Evolutionary conservation across 2,113 vertebrate genomes (phyloP), one percentile per base, ranked within the genome.

Genomic region (Diadophis punctatus): DNA sequence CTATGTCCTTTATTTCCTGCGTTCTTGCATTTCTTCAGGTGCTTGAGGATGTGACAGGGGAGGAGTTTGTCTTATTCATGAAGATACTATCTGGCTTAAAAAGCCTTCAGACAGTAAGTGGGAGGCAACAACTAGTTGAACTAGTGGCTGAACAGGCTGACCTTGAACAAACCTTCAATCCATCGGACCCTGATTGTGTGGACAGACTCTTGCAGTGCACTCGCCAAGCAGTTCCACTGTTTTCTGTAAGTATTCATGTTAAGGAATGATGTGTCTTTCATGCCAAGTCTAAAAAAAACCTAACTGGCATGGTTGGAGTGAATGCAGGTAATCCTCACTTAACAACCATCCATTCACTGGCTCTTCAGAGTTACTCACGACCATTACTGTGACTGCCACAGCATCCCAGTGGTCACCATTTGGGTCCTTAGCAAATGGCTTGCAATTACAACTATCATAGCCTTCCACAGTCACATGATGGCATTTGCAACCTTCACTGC

Each of bases 11-110:
- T 90, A 0, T 34, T 11, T 86, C 95, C 27, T 49, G 46, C 43
- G 56, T 49, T 22, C 20, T 27, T 93, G 4, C 88, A 93, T 92
- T 95, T 89, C 93, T 90, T 91, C 90, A 99, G 99, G 99, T 99
- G n/a, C 95, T 99, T 95, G 99, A 99, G 97, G 99, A 99, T 53
- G 99, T 99, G 94, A 99, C 99, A 0, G 99, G 99, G 20, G 99
- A 99, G 94, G 99, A 99, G 96, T 99, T 99, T 97, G 99, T 99
- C 68, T 97, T 99, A n/a, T 98, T 99, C 96, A 99, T 99, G 99
- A 99, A 99, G 55, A 97, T 99, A 68, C 86, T 99, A 39, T 99
- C 98, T 1, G 97, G 97, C 18, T 97, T 99, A 92, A 98, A 98
- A 95, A 98, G 97, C 93, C 96, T 99, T 94, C 99, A 99, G 98